Conservation (phyloP, 2,888 invertebrate species). For the Sipunculus nudus region DNA sequence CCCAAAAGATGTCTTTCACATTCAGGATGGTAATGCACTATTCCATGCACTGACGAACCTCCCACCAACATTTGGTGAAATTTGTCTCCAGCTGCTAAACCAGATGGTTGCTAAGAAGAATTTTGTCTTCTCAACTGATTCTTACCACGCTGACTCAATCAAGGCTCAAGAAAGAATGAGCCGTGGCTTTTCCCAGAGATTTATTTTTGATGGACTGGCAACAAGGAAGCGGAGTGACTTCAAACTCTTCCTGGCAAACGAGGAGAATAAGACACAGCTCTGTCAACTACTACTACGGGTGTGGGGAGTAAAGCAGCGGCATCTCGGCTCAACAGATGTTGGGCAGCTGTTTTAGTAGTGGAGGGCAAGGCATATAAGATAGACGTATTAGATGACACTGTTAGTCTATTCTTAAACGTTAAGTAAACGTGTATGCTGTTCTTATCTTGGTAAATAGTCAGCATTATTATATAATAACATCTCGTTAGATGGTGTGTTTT, state of each 20-base stretch:
- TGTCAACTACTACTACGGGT: constrained; percentile 10
- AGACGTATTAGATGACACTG: not conserved
- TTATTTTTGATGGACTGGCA: constrained; percentile 7
- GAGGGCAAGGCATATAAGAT: constrained; percentile 16
- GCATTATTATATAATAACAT: not conserved
- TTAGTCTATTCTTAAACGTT: not conserved
- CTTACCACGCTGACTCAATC: constrained; percentile 10
- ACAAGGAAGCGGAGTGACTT: constrained; percentile 19
- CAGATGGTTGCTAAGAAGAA: constrained; percentile 13
- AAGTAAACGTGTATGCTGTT: no score
- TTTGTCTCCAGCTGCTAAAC: constrained; percentile 15
- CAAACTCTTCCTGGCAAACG: constrained; percentile 17
- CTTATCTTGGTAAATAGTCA: no score
- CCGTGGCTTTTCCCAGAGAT: constrained; percentile 7
- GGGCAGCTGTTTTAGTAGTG: constrained; percentile 3
- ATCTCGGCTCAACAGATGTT: constrained; percentile 5
- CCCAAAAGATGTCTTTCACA: constrained; percentile 2
- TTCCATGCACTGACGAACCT: constrained; percentile 13
- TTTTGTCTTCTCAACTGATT: constrained; percentile 15
- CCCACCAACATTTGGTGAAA: constrained; percentile 8
- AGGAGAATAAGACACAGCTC: constrained; percentile 16
- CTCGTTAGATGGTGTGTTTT: not conserved
- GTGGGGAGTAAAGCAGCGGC: constrained; percentile 14
- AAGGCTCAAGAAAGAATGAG: constrained; percentile 17
- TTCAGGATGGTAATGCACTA: constrained; percentile 22